A percentile compares a stretch with the other conserved stretches of the same genome.
phyloP scores from a whole-genome alignment of 2,888 invertebrate genomes.

The Scaeva pyrastri region DNA sequence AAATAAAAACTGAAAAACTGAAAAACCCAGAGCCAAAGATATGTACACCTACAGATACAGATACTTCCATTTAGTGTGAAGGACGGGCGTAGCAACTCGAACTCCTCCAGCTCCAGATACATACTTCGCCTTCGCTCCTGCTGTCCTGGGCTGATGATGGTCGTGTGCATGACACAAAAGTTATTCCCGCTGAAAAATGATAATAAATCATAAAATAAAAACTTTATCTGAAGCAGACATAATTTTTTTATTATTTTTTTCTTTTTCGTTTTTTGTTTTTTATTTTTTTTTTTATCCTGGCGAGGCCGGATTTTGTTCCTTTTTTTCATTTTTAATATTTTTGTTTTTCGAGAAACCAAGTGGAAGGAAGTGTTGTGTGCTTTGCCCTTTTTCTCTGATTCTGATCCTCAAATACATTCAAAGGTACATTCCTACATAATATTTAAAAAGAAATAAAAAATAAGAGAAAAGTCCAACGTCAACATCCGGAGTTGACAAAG shows the following conservation, averaged over 20 bases:
- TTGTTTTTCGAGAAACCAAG: slow-evolving; percentile 40
- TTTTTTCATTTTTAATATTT: slow-evolving; percentile 35
- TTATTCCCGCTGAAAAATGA: slow-evolving; percentile 71
- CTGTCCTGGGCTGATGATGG: slow-evolving; percentile 11
- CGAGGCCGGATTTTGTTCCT: slow-evolving; percentile 27
- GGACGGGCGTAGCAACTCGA: too few species aligned
- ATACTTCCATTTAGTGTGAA: slow-evolving; percentile 48
- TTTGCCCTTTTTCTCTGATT: slow-evolving; percentile 27
- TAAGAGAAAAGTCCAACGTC: slow-evolving; percentile 54
- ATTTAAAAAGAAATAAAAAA: slow-evolving; percentile 20
- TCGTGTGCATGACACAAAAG: slow-evolving; percentile 67
- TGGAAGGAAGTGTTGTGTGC: slow-evolving; percentile 58
- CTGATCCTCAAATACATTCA: slow-evolving; percentile 20
- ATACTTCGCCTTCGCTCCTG: too few species aligned
- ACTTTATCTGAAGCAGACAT: slow-evolving; percentile 73
- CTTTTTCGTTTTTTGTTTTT: neutral
- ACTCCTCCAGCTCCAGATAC: too few species aligned
- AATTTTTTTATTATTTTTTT: slow-evolving; percentile 58
- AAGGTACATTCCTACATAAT: slow-evolving; percentile 22
- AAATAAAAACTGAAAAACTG: neutral
- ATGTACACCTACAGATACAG: neutral
- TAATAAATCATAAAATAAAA: slow-evolving; percentile 76
- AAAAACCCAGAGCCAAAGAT: neutral
- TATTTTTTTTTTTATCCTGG: neutral
- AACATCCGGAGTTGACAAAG: slow-evolving; percentile 75